A percentile compares a stretch with the other conserved stretches of the same genome.
These are phyloP conservation scores for Piprites chloris DNA, from an alignment of 2,113 vertebrate genomes.

Conservation along the genomic window DNA sequence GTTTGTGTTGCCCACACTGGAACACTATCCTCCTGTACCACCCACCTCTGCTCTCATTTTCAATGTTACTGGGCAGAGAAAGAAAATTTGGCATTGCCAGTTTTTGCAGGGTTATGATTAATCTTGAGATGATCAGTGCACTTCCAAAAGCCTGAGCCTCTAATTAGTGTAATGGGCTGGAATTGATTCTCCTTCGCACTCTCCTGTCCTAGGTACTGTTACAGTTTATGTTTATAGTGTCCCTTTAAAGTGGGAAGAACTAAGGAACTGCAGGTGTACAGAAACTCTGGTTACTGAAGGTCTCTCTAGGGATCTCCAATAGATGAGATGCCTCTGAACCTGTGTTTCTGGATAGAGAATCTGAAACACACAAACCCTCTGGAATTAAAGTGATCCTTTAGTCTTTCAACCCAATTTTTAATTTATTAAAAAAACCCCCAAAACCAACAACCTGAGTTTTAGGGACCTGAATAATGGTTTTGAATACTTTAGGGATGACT, in stretches of 20 bases:
- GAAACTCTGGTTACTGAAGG: background rate
- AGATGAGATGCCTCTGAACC: background rate
- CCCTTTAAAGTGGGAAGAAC: background rate
- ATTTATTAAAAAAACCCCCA: background rate
- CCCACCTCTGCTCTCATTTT: background rate
- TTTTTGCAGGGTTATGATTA: background rate
- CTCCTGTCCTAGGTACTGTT: background rate
- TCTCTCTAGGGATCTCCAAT: background rate
- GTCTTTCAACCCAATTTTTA: background rate
- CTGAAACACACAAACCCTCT: background rate
- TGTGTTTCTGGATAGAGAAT: background rate
- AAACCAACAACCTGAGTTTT: background rate
- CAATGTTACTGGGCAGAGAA: background rate
- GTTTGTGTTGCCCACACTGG: accelerated
- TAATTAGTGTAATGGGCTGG: background rate
- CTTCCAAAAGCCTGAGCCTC: background rate
- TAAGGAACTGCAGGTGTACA: background rate
- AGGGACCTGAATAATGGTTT: background rate
- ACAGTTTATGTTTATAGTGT: background rate
- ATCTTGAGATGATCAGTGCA: background rate
- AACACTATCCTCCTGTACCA: background rate
- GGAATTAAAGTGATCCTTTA: background rate
- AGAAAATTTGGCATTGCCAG: background rate
- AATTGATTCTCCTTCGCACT: background rate
- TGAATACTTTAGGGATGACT: background rate